Evolutionary conservation across 1,140 invertebrate genomes (phyloP).

Genomic region (Propsilocerus akamusi): DNA sequence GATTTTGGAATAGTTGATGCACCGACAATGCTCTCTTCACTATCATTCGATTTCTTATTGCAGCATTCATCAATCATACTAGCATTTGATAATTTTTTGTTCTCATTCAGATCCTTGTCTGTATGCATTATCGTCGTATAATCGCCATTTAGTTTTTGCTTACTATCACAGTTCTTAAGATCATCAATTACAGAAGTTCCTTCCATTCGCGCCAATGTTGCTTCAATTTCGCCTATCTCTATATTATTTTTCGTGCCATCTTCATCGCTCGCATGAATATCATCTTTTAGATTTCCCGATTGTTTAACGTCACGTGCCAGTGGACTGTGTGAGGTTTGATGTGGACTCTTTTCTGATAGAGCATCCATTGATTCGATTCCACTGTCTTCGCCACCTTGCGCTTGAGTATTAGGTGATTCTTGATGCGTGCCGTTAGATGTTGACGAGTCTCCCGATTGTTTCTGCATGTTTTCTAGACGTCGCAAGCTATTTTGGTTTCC

Average conservation of each 20-base stretch:
- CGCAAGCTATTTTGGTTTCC: too few species aligned
- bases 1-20: slow-evolving; percentile 13
- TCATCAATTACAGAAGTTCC: slow-evolving; percentile 21
- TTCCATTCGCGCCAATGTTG: slow-evolving; percentile 44
- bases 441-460: too few species aligned
- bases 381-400: slow-evolving; percentile 60
- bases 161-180: slow-evolving; percentile 9
- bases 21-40: slow-evolving; percentile 7
- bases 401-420: slow-evolving; percentile 30
- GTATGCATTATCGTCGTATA: slow-evolving; percentile 6
- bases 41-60: not conserved
- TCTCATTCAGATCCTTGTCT: slow-evolving; percentile 22
- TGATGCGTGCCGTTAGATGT: slow-evolving; percentile 9
- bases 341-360: slow-evolving; percentile 76
- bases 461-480: too few species aligned
- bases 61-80: slow-evolving; percentile 10
- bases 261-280: not conserved
- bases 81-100: slow-evolving; percentile 12
- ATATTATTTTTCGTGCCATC: not conserved
- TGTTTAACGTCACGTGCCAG: slow-evolving; percentile 14
- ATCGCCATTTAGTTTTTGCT: slow-evolving; percentile 7
- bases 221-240: slow-evolving; percentile 38
- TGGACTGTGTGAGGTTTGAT: slow-evolving; percentile 46
- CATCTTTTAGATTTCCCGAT: not conserved
- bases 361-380: slow-evolving; percentile 89